Base-by-base conservation (phyloP, 2,113 vertebrate species). In the Alosa alosa region DNA sequence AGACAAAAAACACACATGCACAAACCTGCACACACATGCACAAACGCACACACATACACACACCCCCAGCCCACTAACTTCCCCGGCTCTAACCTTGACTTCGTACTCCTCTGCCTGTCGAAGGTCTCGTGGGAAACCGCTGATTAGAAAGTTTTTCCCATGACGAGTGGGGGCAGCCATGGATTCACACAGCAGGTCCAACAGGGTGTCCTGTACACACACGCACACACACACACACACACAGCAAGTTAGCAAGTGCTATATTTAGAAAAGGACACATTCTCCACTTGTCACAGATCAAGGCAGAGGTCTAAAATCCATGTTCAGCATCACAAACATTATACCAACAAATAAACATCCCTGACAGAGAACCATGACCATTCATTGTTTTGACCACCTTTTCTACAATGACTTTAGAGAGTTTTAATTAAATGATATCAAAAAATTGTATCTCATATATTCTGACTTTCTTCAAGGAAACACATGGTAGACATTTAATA, bases 81-180 rank as follows among this genome's bases (percentile, higher is more conserved):
- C 64, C 31, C 47, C n/a, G 17, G 60, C 81, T 86, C 93, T 96
- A 87, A 98, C 98, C 97, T 96, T 96, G 75, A 88, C 93, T 49
- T 97, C 95, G 87, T 98, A 99, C 82, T 96, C 96, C 92, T 97
- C 91, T 0, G 94, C 97, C 57, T 97, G 97, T 36, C 93, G 95
- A 88, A 96, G 88, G 49, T 97, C 96, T 78, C 90, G 92, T 9
- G 97, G 98, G 90, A 96, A 99, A 8, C 96, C 95, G n/a, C 95
- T 93, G 0, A 99, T 90, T 91, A 99, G 92, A 49, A 99, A 95
- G 47, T 97, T 96, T 88, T 92, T 96, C 15, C 95, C 93, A 85
- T 93, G 95, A 6, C 90, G 88, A 0, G 92, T 85, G 31, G 47
- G 92, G 81, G 94, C 90, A 60, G 91, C 85, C 93, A 98, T 96